These are phyloP conservation scores for Heteractis magnifica DNA, from an alignment of 92 coral and sea anemone genomes.

Conservation along the genomic window DNA sequence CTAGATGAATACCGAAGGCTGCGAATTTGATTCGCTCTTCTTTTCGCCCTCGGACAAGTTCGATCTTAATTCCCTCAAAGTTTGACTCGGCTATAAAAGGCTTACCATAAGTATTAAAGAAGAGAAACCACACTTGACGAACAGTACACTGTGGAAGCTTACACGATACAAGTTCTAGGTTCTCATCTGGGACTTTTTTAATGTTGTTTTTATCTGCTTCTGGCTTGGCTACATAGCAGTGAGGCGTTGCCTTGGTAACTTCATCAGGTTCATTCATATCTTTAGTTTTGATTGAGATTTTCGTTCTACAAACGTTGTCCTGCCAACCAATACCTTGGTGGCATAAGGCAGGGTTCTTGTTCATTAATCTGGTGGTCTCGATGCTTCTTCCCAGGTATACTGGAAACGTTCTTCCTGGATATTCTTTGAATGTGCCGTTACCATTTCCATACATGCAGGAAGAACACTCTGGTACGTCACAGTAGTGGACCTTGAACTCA, in stretches of 20 bases:
- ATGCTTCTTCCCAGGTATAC: conserved; percentile 64
- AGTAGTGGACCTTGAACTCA: conserved; percentile 33
- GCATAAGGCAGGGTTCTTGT: conserved; percentile 44
- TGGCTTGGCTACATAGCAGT: conserved; percentile 55
- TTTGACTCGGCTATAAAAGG: conserved; percentile 64
- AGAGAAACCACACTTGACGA: conserved; percentile 90
- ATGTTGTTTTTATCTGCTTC: conserved; percentile 39
- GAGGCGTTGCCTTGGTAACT: conserved; percentile 40
- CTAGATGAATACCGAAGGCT: conserved; percentile 86
- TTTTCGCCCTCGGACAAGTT: conserved; percentile 58
- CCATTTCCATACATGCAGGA: conserved; percentile 93
- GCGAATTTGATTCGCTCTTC: conserved; percentile 58
- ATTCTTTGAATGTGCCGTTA: conserved; percentile 53
- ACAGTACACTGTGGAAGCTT: conserved; percentile 88
- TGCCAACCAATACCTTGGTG: conserved; percentile 49
- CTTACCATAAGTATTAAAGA: conserved; percentile 62
- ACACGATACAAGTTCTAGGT: conserved; percentile 63
- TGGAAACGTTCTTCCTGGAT: conserved; percentile 60
- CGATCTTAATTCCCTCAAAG: conserved; percentile 59
- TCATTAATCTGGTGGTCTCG: conserved; percentile 38
- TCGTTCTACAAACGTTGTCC: conserved; percentile 51
- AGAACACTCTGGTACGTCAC: conserved; percentile 74
- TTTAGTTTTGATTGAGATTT: conserved; percentile 33
- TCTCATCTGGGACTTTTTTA: conserved; percentile 36
- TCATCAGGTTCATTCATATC: conserved; percentile 9